Conservation (phyloP, 1,140 invertebrate species). For the Euwallacea fornicatus region DNA sequence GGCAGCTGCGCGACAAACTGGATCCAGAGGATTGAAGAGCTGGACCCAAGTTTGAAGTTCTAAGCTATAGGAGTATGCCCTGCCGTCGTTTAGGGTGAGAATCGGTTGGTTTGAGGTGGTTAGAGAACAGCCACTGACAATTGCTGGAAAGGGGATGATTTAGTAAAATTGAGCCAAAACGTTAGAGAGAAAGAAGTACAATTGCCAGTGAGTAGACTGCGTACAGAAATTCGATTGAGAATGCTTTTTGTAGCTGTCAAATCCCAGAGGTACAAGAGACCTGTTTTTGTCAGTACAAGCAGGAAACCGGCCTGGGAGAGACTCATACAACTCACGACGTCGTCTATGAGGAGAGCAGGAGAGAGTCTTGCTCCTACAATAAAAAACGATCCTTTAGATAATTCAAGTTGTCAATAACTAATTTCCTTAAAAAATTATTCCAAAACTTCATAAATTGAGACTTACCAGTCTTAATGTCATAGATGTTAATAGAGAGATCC, state of each 20-base stretch:
- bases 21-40: slow-evolving; percentile 56
- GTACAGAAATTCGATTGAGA: slow-evolving; percentile 54
- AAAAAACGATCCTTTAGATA: neutral
- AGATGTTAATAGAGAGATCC: slow-evolving; percentile 50
- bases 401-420: neutral
- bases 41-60: slow-evolving; percentile 66
- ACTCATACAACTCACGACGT: slow-evolving; percentile 47
- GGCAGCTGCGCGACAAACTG: slow-evolving; percentile 53
- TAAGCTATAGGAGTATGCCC: slow-evolving; percentile 67
- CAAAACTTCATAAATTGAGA: neutral
- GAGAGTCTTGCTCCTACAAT: slow-evolving; percentile 41
- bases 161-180: slow-evolving; percentile 1
- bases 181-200: slow-evolving; percentile 44
- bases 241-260: slow-evolving; percentile 44
- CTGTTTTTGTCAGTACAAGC: slow-evolving; percentile 52
- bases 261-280: slow-evolving; percentile 53
- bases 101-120: slow-evolving; percentile 65
- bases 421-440: neutral
- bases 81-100: slow-evolving; percentile 67
- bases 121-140: slow-evolving; percentile 61
- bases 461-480: slow-evolving; percentile 47
- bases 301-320: slow-evolving; percentile 47
- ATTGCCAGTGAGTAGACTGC: slow-evolving; percentile 55
- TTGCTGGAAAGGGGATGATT: slow-evolving; percentile 52
- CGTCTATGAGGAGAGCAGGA: slow-evolving; percentile 49